These are phyloP conservation scores for Rhopalosiphum maidis DNA, from an alignment of 1,140 invertebrate species.

Conservation along the genomic window DNA sequence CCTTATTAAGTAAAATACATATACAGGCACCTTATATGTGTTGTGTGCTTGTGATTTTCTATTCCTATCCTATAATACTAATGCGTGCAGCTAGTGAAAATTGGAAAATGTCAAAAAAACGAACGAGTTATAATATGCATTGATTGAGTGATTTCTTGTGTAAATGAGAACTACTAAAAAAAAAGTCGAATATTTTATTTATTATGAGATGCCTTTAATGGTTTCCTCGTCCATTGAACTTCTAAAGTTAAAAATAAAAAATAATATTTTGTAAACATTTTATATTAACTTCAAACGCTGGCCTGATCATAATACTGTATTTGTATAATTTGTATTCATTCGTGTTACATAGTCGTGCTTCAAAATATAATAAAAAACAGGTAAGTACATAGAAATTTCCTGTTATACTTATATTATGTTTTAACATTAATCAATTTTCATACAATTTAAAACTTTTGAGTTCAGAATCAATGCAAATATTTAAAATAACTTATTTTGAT, in stretches of 20 bases:
- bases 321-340: not conserved
- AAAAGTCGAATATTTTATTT: not conserved
- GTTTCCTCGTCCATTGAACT: not conserved
- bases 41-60: not conserved
- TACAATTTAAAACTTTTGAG: too few species aligned
- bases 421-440: too few species aligned
- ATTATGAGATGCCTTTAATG: not conserved
- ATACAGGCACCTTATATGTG: not conserved
- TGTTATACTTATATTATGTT: too few species aligned
- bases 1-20: not conserved
- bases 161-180: not conserved
- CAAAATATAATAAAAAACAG: not conserved
- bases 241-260: not conserved
- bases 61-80: not conserved
- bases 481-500: not conserved
- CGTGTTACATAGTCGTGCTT: not conserved
- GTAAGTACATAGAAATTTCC: too few species aligned
- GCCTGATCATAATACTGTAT: not conserved
- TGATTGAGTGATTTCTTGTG: not conserved
- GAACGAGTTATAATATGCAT: not conserved
- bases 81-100: not conserved
- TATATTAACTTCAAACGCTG: not conserved
- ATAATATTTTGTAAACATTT: not conserved
- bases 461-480: not conserved
- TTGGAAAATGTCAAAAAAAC: constrained; percentile 37